These are phyloP conservation scores for Parazoanthus atlanticus DNA, from an alignment of 92 coral and sea anemone genomes.

Conservation along the genomic window DNA sequence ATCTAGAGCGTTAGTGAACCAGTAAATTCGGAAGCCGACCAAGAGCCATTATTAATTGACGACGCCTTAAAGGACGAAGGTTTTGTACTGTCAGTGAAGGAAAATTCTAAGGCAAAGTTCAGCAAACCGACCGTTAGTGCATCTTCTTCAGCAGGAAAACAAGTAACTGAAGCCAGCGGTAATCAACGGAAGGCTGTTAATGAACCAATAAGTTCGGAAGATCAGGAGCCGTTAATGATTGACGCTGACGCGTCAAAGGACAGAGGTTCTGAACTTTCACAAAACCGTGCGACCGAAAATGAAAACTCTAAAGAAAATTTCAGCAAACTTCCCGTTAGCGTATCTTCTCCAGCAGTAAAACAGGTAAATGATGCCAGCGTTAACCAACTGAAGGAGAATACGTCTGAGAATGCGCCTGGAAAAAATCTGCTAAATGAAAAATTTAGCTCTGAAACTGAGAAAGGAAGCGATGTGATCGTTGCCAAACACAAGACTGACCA, in stretches of 20 bases:
- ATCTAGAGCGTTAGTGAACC: background rate
- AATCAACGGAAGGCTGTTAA: background rate
- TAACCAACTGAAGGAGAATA: background rate
- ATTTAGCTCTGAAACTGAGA: background rate
- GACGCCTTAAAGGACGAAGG: conserved; percentile 2
- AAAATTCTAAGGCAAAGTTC: background rate
- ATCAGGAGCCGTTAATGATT: background rate
- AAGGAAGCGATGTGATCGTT: background rate
- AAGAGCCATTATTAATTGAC: background rate
- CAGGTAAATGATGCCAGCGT: background rate
- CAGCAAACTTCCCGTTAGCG: background rate
- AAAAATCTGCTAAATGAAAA: background rate
- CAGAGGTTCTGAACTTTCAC: background rate
- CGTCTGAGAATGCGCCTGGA: background rate
- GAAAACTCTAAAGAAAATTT: background rate
- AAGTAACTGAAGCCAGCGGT: background rate
- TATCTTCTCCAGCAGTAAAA: background rate
- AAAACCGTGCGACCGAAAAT: background rate
- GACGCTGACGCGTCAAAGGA: conserved; percentile 3
- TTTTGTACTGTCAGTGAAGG: background rate
- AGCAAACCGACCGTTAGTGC: background rate
- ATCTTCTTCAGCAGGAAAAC: background rate
- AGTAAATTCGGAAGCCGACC: background rate
- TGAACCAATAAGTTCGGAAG: background rate
- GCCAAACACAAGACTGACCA: background rate